Base-by-base conservation (phyloP, 1,140 invertebrate species). In the Globodera rostochiensis region DNA sequence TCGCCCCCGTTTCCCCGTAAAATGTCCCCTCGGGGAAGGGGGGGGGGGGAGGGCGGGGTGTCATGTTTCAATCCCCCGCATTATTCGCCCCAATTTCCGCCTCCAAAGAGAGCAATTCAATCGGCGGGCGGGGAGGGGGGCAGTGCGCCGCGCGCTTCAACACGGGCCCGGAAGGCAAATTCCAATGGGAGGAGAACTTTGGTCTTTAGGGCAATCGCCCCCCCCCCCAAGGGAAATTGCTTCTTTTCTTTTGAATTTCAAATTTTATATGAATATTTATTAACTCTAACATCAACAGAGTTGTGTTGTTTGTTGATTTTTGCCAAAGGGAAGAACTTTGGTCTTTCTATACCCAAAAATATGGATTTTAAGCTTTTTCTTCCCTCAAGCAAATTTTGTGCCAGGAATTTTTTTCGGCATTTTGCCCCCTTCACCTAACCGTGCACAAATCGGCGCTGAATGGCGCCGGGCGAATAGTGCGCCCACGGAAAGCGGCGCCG, bases 401-500 rank as follows among this genome's bases (percentile, higher is more conserved):
- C 53, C 53, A 11, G 6, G 9, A 13, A 53, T 53, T 11, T 19
- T 19, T 13, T 19, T 19, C 15, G 57, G 11, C 57, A 19, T 19
- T 19, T 64, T 19, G 5, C 53, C 53, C 53, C 53, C 53, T 53
- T 53, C 53, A 1, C n/a, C 0, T 69, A 46, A 78, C 77, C 77
- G 2, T 78, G 60, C 49, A 64, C 64, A 49, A 78, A 53, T 36
- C 66, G 77, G 25, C 77, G 66, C 47, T 78, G 77, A 9, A 78
- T 71, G 6, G 77, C 77, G 21, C 60, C 77, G 25, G 77, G 77
- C 6, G 57, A 66, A 21, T 64, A 64, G 11, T 64, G 46, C 47
- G 25, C 57, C 77, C 77, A 78, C 15, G 50, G 77, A 25, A 78
- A 50, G 46, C 70, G 49, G 66, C 77, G 46, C 46, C 77, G 53